Base-by-base conservation (phyloP, 2,888 invertebrate species). In the Mesopsocus fuscifrons region DNA sequence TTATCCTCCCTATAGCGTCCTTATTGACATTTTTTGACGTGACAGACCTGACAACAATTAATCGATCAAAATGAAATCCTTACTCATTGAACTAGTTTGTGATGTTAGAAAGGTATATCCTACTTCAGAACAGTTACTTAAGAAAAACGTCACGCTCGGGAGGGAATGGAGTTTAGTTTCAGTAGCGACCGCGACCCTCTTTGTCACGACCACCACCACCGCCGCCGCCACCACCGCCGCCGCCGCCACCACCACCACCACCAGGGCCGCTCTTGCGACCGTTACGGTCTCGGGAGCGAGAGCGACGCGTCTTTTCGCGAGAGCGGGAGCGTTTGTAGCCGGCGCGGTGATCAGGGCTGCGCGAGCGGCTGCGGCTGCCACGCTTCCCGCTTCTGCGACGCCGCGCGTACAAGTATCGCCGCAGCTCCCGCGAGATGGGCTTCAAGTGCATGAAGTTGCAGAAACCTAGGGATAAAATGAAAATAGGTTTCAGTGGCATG, bases 371-470 rank as follows among this genome's bases (percentile, higher is more conserved):
- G 74, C 56, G 74, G 71, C 57, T 46, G 32, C 50, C 45, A 21
- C 50, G 44, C 22, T 54, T 49, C 20, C 55, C 52, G n/a, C n/a
- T n/a, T 47, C 54, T 50, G 46, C 58, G 50, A 40, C 57, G 56
- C 9, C 64, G 55, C 32, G 64, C 62, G 54, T 66, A 67, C 32
- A 72, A 55, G 54, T 70, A 87, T 65, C 92, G 76, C 49, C 94
- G 70, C 44, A 97, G 64, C 59, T 95, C 94, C 48, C 94, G 71
- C 0, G 95, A 95, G 54, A 98, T 97, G 9, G 97, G 97, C 59
- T 98, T 98, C 60, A 98, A 69, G 59, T 98, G 98, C 98, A 99
- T 99, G 65, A 98, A 99, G 67, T 99, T 99, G 63, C 98, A 98
- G 65, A 99, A 99, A 30, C 97, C 98, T n/a, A n/a, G n/a, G n/a